phyloP scores from a whole-genome alignment of 2,797 vertebrate genomes.

The Hippopotamyrus pictus region DNA sequence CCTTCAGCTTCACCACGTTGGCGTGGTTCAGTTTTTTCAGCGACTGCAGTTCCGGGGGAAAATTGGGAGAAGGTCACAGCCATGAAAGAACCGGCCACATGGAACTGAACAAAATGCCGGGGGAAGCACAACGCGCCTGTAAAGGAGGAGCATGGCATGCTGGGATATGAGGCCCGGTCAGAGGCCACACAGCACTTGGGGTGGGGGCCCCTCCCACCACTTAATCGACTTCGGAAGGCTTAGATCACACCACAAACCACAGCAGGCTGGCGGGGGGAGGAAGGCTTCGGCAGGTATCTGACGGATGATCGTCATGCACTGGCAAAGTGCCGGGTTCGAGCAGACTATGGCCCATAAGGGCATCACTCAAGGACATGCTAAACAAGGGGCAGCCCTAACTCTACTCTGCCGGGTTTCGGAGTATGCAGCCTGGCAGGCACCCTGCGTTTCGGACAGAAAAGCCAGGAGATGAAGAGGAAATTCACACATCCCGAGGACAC shows the following conservation, averaged over 20 bases:
- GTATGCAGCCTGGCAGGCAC: constrained; percentile 27
- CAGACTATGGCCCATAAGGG: background rate
- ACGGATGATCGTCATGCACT: background rate
- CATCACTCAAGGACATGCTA: constrained; percentile 42
- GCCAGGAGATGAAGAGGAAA: constrained; percentile 27
- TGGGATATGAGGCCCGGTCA: background rate
- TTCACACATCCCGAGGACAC: constrained; percentile 43
- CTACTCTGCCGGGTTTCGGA: constrained; percentile 22
- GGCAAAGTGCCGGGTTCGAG: background rate
- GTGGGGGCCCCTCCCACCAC: background rate
- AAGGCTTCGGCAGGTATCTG: background rate
- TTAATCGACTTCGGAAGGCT: background rate
- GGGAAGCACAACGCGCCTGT: background rate
- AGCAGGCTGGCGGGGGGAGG: background rate
- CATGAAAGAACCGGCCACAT: background rate
- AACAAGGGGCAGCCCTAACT: constrained; percentile 11
- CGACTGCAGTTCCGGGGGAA: constrained; percentile 63
- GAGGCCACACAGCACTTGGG: background rate
- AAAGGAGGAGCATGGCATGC: background rate
- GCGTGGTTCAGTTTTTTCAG: constrained; percentile 97
- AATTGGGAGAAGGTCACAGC: constrained; percentile 14
- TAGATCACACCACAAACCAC: background rate
- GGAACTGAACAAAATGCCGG: background rate
- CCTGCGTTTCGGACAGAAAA: constrained; percentile 36
- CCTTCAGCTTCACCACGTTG: constrained; percentile 94